Evolutionary conservation across 2,888 invertebrate species (phyloP), one percentile per base, ranked within the genome.

Genomic region (Xylota segnis): DNA sequence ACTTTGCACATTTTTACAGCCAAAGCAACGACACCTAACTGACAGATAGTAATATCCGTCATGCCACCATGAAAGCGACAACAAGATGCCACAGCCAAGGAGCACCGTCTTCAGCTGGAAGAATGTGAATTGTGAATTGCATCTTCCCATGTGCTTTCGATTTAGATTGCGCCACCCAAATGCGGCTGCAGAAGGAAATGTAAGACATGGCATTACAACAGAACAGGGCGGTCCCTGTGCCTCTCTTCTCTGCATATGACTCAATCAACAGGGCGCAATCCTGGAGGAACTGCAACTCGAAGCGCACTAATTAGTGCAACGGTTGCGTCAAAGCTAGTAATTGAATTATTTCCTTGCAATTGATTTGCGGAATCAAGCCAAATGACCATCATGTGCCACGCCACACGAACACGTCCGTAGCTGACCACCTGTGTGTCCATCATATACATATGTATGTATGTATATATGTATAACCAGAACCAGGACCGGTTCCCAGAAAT

Each of bases 331-430:
- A 65, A 45, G 40, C 34, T 61, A 61, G 82, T 82, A 86, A 86
- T 86, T 86, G 86, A 86, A 86, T 86, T 74, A 82, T 86, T 86
- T 86, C 68, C 77, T 59, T 56, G 50, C 86, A 86, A 86, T 82
- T 86, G 86, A 86, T 72, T 86, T 77, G 61, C 63, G 45, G 74
- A 75, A 83, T 83, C 70, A 79, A 66, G 45, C 37, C 59, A 70
- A 79, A 61, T 79, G 83, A 63, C 79, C 83, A 63, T 54, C 61
- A 58, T 23, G 43, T 66, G 71, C 56, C 81, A 76, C 23, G 27
- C 50, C 68, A 50, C 43, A 58, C 45, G 27, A 29, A 58, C 18
- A 61, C n/a, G 37, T 37, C 9, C 66, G 43, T 34, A 71, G 23
- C 74, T 14, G 43, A 43, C 43, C 50, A 81, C 58, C 79, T 83